Evolutionary conservation across 2,888 invertebrate species (phyloP).

Genomic region (Rhorus exstirpatorius): DNA sequence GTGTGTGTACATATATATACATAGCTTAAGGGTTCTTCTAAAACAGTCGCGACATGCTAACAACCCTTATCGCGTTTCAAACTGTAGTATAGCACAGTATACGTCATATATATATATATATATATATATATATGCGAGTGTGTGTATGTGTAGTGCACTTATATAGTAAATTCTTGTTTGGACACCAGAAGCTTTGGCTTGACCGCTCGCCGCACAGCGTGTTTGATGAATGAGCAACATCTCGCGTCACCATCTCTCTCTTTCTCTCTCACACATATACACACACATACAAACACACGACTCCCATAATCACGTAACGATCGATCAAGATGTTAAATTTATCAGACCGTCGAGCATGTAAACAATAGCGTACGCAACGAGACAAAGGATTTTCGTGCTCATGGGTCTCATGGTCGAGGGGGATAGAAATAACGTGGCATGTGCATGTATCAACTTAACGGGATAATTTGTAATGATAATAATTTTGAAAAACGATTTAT

Average conservation of each 20-base stretch:
- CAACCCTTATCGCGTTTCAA: conserved; percentile 63
- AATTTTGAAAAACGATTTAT: no score
- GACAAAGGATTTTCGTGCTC: neutral
- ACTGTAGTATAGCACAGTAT: conserved; percentile 10
- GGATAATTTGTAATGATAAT: no score
- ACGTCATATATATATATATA: conserved; percentile 24
- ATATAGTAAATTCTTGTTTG: conserved; percentile 45
- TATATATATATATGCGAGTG: neutral
- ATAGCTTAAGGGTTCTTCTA: conserved; percentile 35
- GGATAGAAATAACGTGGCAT: neutral
- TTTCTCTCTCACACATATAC: neutral
- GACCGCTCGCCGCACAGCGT: conserved; percentile 31
- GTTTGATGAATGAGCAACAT: conserved; percentile 62
- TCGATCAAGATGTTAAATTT: conserved; percentile 28
- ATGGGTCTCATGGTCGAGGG: no score
- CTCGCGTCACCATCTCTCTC: neutral
- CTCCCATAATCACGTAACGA: conserved; percentile 6
- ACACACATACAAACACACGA: neutral
- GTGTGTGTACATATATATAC: conserved; percentile 16
- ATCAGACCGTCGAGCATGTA: conserved; percentile 3
- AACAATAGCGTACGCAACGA: neutral
- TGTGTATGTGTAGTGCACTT: conserved; percentile 30
- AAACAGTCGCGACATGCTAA: conserved; percentile 66
- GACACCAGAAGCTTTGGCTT: conserved; percentile 37
- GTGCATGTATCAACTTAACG: no score